Evolutionary conservation across 2,113 vertebrate species (phyloP), one percentile per base, ranked within the genome.

Genomic region (Anhinga rufa): DNA sequence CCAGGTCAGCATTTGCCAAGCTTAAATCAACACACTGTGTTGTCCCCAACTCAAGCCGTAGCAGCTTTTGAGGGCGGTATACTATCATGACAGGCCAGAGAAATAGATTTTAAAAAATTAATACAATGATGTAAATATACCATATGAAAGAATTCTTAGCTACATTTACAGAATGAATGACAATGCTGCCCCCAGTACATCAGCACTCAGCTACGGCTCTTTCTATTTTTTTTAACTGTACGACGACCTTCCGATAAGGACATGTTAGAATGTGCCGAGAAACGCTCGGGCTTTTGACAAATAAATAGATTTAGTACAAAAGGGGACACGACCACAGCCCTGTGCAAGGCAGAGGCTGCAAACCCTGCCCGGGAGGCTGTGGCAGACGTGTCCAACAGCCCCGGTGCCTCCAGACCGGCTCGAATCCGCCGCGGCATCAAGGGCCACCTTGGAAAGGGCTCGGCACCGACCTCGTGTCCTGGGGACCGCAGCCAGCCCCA

Each of bases 361-460:
- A 32, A 34, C 28, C 38, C 82, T 75, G 38, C 20, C 24, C 15
- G 3, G 51, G 49, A 65, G 68, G 51, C 57, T 7, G 0, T 0
- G 28, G 46, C 52, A 36, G 34, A 18, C 1, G 9, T 4, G 34
- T 38, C 81, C 70, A 13, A 14, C 34, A 11, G 31, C 15, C 32
- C 57, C 12, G 1, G 40, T 3, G 9, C n/a, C 76, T 54, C 64
- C 4, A 8, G 28, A 34, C 10, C 4, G 0, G 32, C 31, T 14
- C 13, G 2, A 42, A 60, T 5, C 4, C 9, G 0, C 6, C 6
- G 3, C 0, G 4, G 54, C 65, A 72, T 16, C 55, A 0, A 21
- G 28, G 17, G 81, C 21, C 60, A 28, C 75, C 40, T 55, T 2
- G 0, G 52, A 48, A 81, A 44, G 62, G 49, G 34, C 31, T 38